phyloP scores from a whole-genome alignment of 2,888 invertebrate genomes.

The Hirtodrosophila duncani region DNA sequence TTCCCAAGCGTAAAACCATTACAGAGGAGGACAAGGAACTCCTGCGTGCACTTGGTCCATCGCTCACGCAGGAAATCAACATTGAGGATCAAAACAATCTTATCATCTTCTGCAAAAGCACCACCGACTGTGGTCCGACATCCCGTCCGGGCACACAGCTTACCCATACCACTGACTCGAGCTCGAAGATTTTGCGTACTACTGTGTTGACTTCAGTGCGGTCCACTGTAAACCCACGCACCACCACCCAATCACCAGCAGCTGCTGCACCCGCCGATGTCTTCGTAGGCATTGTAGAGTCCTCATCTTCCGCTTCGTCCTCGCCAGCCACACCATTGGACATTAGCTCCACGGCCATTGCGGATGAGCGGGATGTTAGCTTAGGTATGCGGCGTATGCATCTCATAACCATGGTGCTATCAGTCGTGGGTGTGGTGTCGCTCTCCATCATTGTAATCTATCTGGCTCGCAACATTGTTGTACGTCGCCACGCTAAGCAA shows the following conservation, averaged over 20 bases:
- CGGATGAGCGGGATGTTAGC: conserved; percentile 79
- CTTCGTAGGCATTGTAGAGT: conserved; percentile 49
- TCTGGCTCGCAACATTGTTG: conserved; percentile 80
- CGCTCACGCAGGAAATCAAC: conserved; percentile 66
- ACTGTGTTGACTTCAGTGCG: conserved; percentile 79
- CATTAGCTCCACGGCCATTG: conserved; percentile 60
- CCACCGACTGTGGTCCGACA: conserved; percentile 71
- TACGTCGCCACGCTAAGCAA: conserved; percentile 77
- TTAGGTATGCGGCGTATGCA: conserved; percentile 82
- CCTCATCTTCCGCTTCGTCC: conserved; percentile 26
- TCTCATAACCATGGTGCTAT: conserved; percentile 82
- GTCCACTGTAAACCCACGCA: conserved; percentile 73
- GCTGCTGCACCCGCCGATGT: conserved; percentile 13
- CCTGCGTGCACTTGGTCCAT: conserved; percentile 66
- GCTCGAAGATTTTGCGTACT: conserved; percentile 79
- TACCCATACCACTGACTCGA: conserved; percentile 76
- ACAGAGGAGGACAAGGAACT: conserved; percentile 68
- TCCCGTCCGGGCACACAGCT: conserved; percentile 48
- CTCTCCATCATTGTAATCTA: conserved; percentile 81
- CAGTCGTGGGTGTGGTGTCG: conserved; percentile 82
- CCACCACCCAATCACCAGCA: conserved; percentile 26
- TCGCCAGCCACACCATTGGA: conserved; percentile 37
- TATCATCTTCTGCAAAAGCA: conserved; percentile 76
- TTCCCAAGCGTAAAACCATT: conserved; percentile 40
- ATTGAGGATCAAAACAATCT: conserved; percentile 75